Conservation (phyloP, 1,140 invertebrate genomes). For the Mizuhopecten yessoensis region DNA sequence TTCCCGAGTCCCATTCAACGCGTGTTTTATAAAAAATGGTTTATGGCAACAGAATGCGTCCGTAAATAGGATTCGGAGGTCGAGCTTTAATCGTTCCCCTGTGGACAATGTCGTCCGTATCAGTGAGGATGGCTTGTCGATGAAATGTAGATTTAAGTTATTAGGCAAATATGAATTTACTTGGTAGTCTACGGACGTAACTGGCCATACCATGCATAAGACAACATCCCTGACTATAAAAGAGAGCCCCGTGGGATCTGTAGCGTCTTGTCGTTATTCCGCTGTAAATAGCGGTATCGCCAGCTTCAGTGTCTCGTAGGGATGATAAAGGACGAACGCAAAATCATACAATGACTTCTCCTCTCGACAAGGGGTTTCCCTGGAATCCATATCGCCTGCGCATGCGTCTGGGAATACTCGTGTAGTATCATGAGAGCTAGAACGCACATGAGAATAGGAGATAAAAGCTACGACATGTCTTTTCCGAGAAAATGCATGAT, state of each 20-base stretch:
- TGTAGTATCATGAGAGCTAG: constrained; percentile 12
- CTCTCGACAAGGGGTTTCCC: constrained; percentile 3
- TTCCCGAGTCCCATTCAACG: constrained; percentile 31
- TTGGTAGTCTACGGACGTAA: constrained; percentile 25
- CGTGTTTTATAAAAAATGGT: constrained; percentile 21
- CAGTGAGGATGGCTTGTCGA: neutral
- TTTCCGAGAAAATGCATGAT: neutral
- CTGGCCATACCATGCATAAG: constrained; percentile 37
- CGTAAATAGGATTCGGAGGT: constrained; percentile 6
- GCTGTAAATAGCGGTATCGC: constrained; percentile 31
- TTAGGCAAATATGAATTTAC: constrained; percentile 27
- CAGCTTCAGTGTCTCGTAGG: constrained; percentile 8
- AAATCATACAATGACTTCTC: constrained; percentile 18
- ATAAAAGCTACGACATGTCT: constrained; percentile 5
- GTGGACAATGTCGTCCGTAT: constrained; percentile 19
- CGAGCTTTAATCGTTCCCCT: neutral
- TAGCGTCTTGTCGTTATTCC: constrained; percentile 14
- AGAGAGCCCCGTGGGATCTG: neutral
- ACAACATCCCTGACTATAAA: constrained; percentile 10
- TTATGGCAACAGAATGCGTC: constrained; percentile 32
- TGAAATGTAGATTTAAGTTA: constrained; percentile 40
- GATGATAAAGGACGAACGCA: constrained; percentile 33
- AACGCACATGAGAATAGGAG: neutral
- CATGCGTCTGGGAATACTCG: constrained; percentile 1
- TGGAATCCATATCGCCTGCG: constrained; percentile 13